Evolutionary conservation across 2,113 vertebrate species (phyloP), one percentile per base, ranked within the genome.

Genomic region (Dipodomys stephensi): DNA sequence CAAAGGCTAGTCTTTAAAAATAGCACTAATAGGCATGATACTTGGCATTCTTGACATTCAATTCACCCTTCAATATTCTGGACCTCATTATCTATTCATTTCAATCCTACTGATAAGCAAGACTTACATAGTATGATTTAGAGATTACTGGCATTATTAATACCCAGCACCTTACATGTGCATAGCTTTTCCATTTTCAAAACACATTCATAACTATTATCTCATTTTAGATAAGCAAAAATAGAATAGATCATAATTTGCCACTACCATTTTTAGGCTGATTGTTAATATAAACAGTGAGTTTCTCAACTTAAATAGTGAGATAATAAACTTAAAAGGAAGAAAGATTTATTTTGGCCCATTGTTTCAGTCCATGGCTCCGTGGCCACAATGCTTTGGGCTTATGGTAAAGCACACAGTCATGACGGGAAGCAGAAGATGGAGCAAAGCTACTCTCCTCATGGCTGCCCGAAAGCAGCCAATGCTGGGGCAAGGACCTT

Each of bases 191-290:
- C 81, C 18, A 60, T 35, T 87, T 96, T 81, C 22, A 92, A 69
- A 87, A 73, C 57, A 85, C 16, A 62, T 64, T 73, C 49, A 62
- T 39, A 83, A 83, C 27, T 67, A 39, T 77, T 68, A 78, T 28
- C 65, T 89, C 23, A 74, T 35, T 87, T 92, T 73, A 89, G 62
- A 35, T 79, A 88, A 86, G 35, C 73, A 23, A 86, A 94, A 91
- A 77, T 57, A 53, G 53, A 91, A 90, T 71, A 76, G 12, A 71
- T n/a, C 39, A 60, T 27, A 15, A 82, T 81, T 77, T 81, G 49
- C 20, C 10, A 10, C 64, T 1, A 64, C 62, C 3, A n/a, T 19
- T 68, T 94, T 62, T 27, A 72, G 32, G 71, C 25, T 39, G 15
- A 74, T 28, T 44, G 80, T 80, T 81, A 57, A 35, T 82, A 69